phyloP scores from a whole-genome alignment of 2,888 invertebrate genomes.

The Parnassius apollo region DNA sequence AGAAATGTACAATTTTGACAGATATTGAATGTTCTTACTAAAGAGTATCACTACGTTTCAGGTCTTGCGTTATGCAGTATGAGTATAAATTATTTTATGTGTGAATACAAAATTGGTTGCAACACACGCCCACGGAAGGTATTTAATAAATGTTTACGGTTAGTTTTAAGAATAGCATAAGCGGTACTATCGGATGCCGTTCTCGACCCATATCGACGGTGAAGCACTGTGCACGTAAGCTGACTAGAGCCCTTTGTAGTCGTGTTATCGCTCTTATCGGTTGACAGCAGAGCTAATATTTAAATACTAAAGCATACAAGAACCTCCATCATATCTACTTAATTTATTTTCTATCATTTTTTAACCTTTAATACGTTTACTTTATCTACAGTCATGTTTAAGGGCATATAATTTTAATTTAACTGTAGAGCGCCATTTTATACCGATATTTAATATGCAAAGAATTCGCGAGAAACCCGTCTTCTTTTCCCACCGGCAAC shows the following conservation, averaged over 20 bases:
- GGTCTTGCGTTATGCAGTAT: no score
- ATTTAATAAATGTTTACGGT: slow-evolving; percentile 21
- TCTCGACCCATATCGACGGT: slow-evolving; percentile 21
- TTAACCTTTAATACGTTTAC: not conserved
- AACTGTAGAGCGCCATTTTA: no score
- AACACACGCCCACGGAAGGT: slow-evolving; percentile 13
- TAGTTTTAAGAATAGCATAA: slow-evolving; percentile 24
- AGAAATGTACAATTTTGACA: no score
- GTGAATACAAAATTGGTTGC: slow-evolving; percentile 22
- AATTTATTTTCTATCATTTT: slow-evolving; percentile 32
- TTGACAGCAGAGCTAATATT: slow-evolving; percentile 55
- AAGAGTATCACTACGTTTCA: not conserved
- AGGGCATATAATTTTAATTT: no score
- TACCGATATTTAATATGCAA: no score
- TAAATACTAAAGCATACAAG: slow-evolving; percentile 56
- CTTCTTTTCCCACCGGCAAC: no score
- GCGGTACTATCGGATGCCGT: slow-evolving; percentile 15
- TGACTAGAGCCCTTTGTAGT: slow-evolving; percentile 44
- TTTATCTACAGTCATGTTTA: no score
- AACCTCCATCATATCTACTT: slow-evolving; percentile 41
- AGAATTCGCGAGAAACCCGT: no score
- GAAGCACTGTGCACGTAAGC: slow-evolving; percentile 20
- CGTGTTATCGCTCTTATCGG: slow-evolving; percentile 60
- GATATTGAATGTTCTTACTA: not conserved
- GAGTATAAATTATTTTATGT: not conserved